A percentile compares a stretch with the other conserved stretches of the same genome.
phyloP scores from a whole-genome alignment of 2,888 invertebrate species.

The Dynastes grantii region DNA sequence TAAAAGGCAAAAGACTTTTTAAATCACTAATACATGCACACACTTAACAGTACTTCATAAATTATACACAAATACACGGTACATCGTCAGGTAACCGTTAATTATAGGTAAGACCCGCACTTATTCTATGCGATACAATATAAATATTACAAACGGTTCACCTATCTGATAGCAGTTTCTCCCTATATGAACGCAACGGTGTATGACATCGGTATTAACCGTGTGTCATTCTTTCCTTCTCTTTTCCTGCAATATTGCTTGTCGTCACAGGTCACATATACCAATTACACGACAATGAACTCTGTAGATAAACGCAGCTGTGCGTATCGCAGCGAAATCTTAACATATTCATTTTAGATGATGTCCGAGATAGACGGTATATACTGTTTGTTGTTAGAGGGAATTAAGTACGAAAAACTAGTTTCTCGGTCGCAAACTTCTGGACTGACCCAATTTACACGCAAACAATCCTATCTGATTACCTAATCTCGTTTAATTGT shows the following conservation, averaged over 20 bases:
- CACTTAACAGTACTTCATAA: conserved; percentile 28
- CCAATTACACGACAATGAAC: conserved; percentile 46
- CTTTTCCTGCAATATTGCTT: conserved; percentile 16
- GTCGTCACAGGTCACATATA: conserved; percentile 32
- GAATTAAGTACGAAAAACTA: conserved; percentile 41
- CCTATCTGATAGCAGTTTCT: background rate
- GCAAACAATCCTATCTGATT: conserved; percentile 36
- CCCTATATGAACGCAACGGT: background rate
- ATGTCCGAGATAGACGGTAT: background rate
- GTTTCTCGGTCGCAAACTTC: conserved; percentile 22
- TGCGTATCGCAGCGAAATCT: conserved; percentile 19
- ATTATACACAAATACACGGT: conserved; percentile 23
- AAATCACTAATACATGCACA: background rate
- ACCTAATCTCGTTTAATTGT: conserved; percentile 41
- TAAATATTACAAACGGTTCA: conserved; percentile 29
- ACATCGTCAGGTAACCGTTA: conserved; percentile 17
- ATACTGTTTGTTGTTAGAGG: conserved; percentile 5
- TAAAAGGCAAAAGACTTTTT: conserved; percentile 21
- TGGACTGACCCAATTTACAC: conserved; percentile 42
- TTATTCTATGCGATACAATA: conserved; percentile 23
- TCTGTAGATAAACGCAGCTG: conserved; percentile 38
- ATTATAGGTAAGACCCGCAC: conserved; percentile 16
- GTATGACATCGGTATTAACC: conserved; percentile 4
- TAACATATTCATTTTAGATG: conserved; percentile 26
- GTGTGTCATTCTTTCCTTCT: background rate